Base-by-base conservation (phyloP, 1,140 invertebrate genomes). In the Drosophila guanche region DNA sequence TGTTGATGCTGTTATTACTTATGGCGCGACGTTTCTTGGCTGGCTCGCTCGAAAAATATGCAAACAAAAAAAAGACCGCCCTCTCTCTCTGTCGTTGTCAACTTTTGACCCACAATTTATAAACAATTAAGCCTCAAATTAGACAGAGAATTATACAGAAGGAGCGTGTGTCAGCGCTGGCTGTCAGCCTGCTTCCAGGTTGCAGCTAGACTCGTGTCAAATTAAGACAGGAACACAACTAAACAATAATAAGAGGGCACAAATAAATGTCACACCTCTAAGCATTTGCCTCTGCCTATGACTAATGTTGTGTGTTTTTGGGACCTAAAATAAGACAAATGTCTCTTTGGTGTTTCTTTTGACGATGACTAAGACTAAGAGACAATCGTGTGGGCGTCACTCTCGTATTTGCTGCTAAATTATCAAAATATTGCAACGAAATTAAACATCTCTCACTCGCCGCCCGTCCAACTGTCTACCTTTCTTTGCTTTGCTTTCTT, bases 371-470 rank as follows among this genome's bases (percentile, higher is more conserved):
- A 71, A 75, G 72, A 75, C 27, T 75, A 71, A 75, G 72, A 75
- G 72, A 67, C 67, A 51, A 22, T 67, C 25, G 60, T 42, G 53
- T 76, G 67, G 79, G 68, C 56, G 78, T 66, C 25, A 52, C 46
- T 71, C 42, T 43, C 37, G 33, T 25, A 43, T 43, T 48, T 60
- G 70, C 63, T 57, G 66, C 66, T 71, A 75, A 85, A 85, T 85
- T 77, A 81, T 78, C 63, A 81, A 86, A 85, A 77, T 85, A 85
- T 81, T 85, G 81, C 81, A 86, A 57, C 55, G 42, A 72, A 52
- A 57, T 55, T 52, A 37, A 16, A 66, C 45, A 80, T 69, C 77
- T 71, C 43, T n/a, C n/a, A 4, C 37, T 10, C 12, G 27, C 25
- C 14, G 56, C 37, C 43, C 51, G 45, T 45, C 48, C 46, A 16